Evolutionary conservation across 2,797 vertebrate genomes (phyloP), one percentile per base, ranked within the genome.

Genomic region (Oreochromis grahami): DNA sequence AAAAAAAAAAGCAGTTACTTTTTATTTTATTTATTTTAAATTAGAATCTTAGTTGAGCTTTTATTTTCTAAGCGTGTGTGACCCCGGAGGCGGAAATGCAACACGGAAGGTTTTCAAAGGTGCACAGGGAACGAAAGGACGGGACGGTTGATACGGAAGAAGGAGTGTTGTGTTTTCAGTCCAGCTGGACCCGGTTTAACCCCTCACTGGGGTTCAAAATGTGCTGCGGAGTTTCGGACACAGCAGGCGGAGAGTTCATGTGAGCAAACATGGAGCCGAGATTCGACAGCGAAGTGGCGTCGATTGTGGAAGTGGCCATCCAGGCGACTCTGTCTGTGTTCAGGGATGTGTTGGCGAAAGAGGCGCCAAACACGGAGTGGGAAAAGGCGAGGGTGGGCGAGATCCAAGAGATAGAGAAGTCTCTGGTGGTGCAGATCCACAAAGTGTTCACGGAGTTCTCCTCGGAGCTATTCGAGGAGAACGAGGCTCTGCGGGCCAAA

Each of bases 221-320:
- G 88, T 1, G 4, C 5, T 0, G 0, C 3, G 13, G 5, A 5
- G 24, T 7, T 19, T 1, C 26, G 11, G 9, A 41, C 4, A 8
- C 11, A 0, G 24, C 6, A 2, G 13, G n/a, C 4, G 81, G 76
- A 87, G 8, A 1, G 14, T 56, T 17, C 0, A 6, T 9, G 1
- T 2, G 14, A 76, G 2, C 0, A 3, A 84, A 60, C 5, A 95
- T 95, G 94, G 94, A 94, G 77, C 80, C 82, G 29, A 91, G 58
- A 51, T 92, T 94, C 79, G 81, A 68, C 24, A 60, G 60, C 80
- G 92, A 95, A 50, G 88, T 94, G 38, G 82, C 91, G 79, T 84
- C 93, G 9, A 8, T 93, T 3, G 94, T 95, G 21, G 94, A 94
- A 51, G 88, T 89, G 24, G 90, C 93, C 8, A 85, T 95, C 60